A percentile compares a stretch with the other conserved stretches of the same genome.
Conservation (phyloP, 1,140 invertebrate species). For the Harpegnathos saltator region DNA sequence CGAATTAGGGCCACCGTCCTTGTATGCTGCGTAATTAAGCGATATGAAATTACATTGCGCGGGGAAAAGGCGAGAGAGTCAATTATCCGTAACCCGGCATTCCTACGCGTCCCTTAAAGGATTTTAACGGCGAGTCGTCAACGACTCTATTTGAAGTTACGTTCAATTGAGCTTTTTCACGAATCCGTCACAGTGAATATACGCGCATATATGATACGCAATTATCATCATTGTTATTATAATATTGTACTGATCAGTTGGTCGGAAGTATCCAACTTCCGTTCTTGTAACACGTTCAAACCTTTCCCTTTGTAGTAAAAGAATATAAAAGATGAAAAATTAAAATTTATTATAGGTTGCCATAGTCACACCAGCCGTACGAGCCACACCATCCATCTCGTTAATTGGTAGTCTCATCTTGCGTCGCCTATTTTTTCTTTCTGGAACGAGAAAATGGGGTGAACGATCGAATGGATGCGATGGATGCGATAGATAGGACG, state of each 20-base stretch:
- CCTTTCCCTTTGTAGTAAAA: not conserved
- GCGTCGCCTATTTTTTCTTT: not conserved
- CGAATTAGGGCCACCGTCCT: conserved; percentile 18
- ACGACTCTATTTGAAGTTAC: conserved; percentile 32
- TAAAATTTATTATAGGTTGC: too few relatives aligned
- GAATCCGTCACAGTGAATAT: conserved; percentile 36
- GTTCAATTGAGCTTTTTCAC: conserved; percentile 21
- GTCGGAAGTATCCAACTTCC: too few relatives aligned
- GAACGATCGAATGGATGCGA: conserved; percentile 5
- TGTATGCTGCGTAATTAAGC: conserved; percentile 43
- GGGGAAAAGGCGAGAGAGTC: not conserved
- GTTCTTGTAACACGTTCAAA: too few relatives aligned
- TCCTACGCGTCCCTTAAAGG: conserved; percentile 42
- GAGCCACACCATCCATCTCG: too few relatives aligned
- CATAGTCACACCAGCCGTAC: too few relatives aligned
- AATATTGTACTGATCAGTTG: too few relatives aligned
- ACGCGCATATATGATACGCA: too few relatives aligned
- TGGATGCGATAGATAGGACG: not conserved
- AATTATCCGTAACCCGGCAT: conserved; percentile 37
- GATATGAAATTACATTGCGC: conserved; percentile 4
- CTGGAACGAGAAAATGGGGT: too few relatives aligned
- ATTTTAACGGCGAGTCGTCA: conserved; percentile 29
- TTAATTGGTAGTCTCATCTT: too few relatives aligned
- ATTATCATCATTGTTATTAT: too few relatives aligned
- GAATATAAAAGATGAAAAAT: too few relatives aligned